Conservation (phyloP, 2,888 invertebrate species). For the Zaprionus lineosus region DNA sequence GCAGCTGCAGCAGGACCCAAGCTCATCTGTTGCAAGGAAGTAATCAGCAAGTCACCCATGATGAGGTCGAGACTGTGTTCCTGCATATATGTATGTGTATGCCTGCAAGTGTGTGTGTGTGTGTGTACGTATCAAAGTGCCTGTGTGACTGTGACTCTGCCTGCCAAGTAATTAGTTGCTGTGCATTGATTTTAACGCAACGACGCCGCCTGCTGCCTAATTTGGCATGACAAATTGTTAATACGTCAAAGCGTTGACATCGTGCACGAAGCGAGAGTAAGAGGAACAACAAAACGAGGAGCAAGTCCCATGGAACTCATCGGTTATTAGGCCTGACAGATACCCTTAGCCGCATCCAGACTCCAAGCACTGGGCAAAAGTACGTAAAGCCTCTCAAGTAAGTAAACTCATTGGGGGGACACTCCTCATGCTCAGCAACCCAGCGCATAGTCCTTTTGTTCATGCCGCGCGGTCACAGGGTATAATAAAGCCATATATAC, state of each 20-base stretch:
- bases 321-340: too few relatives aligned
- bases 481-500: constrained; percentile 25
- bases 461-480: neutral
- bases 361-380: too few relatives aligned
- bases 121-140: constrained; percentile 11
- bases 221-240: constrained; percentile 75
- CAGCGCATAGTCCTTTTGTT: too few relatives aligned
- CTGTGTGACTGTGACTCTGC: too few relatives aligned
- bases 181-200: constrained; percentile 70
- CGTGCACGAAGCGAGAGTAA: constrained; percentile 15
- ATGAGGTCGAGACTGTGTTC: constrained; percentile 4
- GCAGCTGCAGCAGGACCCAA: constrained; percentile 42
- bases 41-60: constrained; percentile 62
- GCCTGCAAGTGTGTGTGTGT: neutral
- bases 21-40: constrained; percentile 60
- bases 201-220: constrained; percentile 54
- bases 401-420: too few relatives aligned
- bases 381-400: too few relatives aligned
- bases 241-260: constrained; percentile 64
- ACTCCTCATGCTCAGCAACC: too few relatives aligned
- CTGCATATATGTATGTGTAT: neutral
- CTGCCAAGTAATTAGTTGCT: constrained; percentile 69
- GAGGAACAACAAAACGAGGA: neutral
- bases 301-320: neutral
- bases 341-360: too few relatives aligned